Percentiles rank a stretch among this genome's conserved stretches.
phyloP scores from a whole-genome alignment of 1,140 invertebrate species.

The Gryon sp. region DNA sequence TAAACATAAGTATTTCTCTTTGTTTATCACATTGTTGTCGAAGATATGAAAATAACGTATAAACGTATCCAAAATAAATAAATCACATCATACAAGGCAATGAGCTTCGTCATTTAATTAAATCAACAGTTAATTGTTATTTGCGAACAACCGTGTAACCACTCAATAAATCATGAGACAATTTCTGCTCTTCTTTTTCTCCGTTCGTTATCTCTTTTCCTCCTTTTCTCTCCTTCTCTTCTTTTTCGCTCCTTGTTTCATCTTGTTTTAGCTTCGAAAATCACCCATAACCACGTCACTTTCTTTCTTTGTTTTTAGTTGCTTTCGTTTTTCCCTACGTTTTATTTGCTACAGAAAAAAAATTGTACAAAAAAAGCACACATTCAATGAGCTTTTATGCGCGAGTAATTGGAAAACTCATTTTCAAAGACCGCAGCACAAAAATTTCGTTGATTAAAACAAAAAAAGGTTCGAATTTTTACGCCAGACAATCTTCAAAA shows the following conservation, averaged over 20 bases:
- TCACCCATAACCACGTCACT: conserved; percentile 29
- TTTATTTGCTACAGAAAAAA: conserved; percentile 44
- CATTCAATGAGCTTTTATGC: conserved; percentile 39
- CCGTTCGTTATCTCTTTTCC: conserved; percentile 7
- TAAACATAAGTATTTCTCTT: too few species aligned
- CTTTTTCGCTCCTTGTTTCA: conserved; percentile 18
- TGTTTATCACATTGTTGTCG: not conserved
- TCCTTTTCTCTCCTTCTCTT: conserved; percentile 9
- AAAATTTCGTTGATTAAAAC: conserved; percentile 43
- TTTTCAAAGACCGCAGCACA: conserved; percentile 18
- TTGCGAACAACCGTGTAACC: conserved; percentile 72
- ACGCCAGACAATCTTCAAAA: not conserved
- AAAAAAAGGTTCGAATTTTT: conserved; percentile 7
- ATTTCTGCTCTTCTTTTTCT: conserved; percentile 8
- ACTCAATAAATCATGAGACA: conserved; percentile 75
- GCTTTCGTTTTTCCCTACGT: conserved; percentile 41
- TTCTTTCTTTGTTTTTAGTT: conserved; percentile 44
- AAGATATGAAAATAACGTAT: not conserved
- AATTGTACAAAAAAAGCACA: too few species aligned
- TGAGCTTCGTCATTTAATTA: conserved; percentile 75
- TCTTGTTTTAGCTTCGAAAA: too few species aligned
- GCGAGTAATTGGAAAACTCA: conserved; percentile 47
- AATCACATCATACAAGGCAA: conserved; percentile 74
- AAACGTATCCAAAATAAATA: conserved; percentile 55
- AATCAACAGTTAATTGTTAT: conserved; percentile 78